Evolutionary conservation across 64 coral and sea anemone genomes (phyloP).

Genomic region (Porites australiensis): DNA sequence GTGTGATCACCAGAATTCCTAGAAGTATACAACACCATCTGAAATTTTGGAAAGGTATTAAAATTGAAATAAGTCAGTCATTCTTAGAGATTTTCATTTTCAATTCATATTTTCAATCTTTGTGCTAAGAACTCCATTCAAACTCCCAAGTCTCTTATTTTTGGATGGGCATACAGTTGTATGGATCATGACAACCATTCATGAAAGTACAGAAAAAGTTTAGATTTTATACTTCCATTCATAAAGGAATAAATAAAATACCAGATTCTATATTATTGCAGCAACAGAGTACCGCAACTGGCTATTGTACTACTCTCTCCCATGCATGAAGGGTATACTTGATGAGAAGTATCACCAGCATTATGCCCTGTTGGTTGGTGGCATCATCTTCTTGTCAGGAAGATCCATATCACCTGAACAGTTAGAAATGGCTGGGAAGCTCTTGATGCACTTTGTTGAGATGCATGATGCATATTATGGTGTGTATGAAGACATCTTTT

Average conservation of each 20-base stretch:
- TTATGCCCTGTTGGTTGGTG: conserved; percentile 3
- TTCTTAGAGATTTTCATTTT: not conserved
- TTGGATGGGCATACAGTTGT: too few relatives aligned
- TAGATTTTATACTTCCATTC: too few relatives aligned
- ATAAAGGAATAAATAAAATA: too few relatives aligned
- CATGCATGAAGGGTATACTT: conserved; percentile 53
- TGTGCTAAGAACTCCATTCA: too few relatives aligned
- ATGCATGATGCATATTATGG: conserved; percentile 11
- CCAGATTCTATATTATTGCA: not conserved
- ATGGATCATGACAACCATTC: too few relatives aligned
- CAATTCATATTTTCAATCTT: conserved; percentile 7
- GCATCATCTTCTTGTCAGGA: not conserved
- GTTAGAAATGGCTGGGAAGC: not conserved
- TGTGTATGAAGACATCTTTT: not conserved
- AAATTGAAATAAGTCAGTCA: not conserved
- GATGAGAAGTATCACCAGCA: conserved; percentile 22
- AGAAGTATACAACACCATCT: conserved; percentile 20
- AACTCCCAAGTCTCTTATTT: too few relatives aligned
- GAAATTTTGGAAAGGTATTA: conserved; percentile 67
- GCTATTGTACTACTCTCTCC: conserved; percentile 62
- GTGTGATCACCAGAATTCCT: conserved; percentile 24
- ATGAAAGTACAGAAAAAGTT: too few relatives aligned
- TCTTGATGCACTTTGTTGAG: conserved; percentile 14
- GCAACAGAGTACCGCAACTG: conserved; percentile 37
- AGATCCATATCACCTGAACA: not conserved